Evolutionary conservation across 2,888 invertebrate species (phyloP).

Genomic region (Laspeyria flexula): DNA sequence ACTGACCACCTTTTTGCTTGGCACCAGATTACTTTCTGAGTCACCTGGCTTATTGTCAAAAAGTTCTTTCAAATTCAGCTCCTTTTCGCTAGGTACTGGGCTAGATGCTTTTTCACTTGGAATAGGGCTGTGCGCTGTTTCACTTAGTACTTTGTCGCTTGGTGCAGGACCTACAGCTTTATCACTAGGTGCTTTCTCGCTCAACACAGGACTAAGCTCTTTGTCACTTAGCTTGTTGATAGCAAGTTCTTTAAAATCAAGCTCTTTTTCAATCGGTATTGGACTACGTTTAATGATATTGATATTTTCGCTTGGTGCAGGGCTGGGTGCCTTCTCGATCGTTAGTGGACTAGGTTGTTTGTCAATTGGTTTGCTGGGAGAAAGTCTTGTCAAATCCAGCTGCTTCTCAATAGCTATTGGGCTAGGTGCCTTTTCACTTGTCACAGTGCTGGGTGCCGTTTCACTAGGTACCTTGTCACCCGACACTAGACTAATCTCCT

Average conservation of each 20-base stretch:
- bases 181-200: neutral
- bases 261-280: no score
- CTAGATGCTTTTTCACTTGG: constrained; percentile 5
- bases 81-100: neutral
- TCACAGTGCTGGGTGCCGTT: neutral
- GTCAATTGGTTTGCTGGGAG: no score
- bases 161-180: neutral
- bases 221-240: neutral
- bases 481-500: neutral
- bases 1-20: neutral
- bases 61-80: neutral
- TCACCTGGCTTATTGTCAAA: constrained; percentile 7
- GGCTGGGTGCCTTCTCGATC: no score
- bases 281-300: no score
- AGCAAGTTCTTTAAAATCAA: no score
- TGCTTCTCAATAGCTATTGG: no score
- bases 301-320: no score
- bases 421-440: no score
- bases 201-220: neutral
- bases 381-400: no score
- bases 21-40: constrained; percentile 4
- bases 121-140: neutral
- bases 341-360: no score
- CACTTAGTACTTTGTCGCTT: constrained; percentile 11
- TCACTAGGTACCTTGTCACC: no score